phyloP scores from a whole-genome alignment of 2,113 vertebrate species.

The Corapipo altera region DNA sequence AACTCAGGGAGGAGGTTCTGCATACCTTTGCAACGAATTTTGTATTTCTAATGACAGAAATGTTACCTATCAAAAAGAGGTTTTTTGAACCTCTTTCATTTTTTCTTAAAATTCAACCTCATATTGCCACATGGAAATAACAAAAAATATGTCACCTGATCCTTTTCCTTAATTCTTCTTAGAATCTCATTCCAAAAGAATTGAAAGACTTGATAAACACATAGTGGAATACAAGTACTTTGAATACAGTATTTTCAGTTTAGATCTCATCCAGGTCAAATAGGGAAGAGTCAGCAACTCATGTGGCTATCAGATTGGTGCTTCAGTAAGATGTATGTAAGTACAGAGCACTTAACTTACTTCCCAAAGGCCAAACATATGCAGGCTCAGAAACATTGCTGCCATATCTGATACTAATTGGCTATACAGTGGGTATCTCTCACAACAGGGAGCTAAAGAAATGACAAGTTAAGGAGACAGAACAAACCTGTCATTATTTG shows the following conservation, averaged over 20 bases:
- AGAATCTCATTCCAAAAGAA: background rate
- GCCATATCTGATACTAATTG: constrained; percentile 34
- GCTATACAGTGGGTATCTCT: background rate
- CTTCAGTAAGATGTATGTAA: background rate
- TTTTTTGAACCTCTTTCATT: background rate
- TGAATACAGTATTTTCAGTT: background rate
- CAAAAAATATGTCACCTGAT: background rate
- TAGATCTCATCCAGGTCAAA: background rate
- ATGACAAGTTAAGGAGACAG: background rate
- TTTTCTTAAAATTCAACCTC: background rate
- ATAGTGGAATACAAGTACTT: background rate
- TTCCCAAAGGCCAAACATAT: background rate
- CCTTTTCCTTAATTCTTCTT: background rate
- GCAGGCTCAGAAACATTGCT: background rate
- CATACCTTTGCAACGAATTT: background rate
- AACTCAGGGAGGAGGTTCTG: background rate
- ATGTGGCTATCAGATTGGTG: background rate
- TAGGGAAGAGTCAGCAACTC: background rate
- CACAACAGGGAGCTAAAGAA: background rate
- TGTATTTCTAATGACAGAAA: background rate
- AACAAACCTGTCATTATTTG: constrained; percentile 4
- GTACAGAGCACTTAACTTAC: background rate
- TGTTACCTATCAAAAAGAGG: background rate
- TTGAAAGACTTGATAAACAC: background rate
- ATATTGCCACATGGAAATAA: background rate